Base-by-base conservation (phyloP, 1,140 invertebrate species). In the Nixonia krombeini region DNA sequence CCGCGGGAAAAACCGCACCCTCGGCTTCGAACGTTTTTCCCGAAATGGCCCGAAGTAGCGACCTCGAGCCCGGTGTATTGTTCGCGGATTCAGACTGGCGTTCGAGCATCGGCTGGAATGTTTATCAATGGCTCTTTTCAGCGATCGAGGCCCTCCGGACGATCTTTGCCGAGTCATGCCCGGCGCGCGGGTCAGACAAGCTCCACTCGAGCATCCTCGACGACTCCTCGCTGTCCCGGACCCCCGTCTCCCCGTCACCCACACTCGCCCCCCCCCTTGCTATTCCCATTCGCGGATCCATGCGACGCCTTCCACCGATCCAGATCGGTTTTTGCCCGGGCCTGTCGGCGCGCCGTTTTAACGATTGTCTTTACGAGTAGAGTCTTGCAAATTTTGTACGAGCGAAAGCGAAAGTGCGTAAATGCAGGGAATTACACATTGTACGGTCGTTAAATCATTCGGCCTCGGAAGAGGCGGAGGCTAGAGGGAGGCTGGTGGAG, bases 371-470 rank as follows among this genome's bases (percentile, higher is more conserved):
- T 45, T 45, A 45, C 25, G 23, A 7, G 42, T 45, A 45, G 26
- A 45, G 29, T 45, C 12, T 45, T 45, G 44, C 44, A 35, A 46
- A 47, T 31, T 44, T 35, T 40, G 10, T 5, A 6, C 23, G 25
- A 12, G 42, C n/a, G 21, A 13, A n/a, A n/a, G n/a, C n/a, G 40
- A 25, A 35, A 51, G 15, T 28, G 26, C 21, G 47, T 18, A 64
- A 64, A 57, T 64, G 35, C 42, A 42, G 47, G 42, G 51, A 50
- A 65, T 65, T 65, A 65, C 42, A 51, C 33, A 53, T 58, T 51
- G 49, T 53, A 42, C 53, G 58, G 62, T 65, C 44, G 55, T 58
- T 65, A 58, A 58, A 65, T 65, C 53, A 65, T 53, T 58, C 17
- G 12, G 18, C 23, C 28, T 42, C 37, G 40, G 31, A 45, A 38